Evolutionary conservation across 1,140 invertebrate genomes (phyloP).

Genomic region (Macrotrachela quadricornifera): DNA sequence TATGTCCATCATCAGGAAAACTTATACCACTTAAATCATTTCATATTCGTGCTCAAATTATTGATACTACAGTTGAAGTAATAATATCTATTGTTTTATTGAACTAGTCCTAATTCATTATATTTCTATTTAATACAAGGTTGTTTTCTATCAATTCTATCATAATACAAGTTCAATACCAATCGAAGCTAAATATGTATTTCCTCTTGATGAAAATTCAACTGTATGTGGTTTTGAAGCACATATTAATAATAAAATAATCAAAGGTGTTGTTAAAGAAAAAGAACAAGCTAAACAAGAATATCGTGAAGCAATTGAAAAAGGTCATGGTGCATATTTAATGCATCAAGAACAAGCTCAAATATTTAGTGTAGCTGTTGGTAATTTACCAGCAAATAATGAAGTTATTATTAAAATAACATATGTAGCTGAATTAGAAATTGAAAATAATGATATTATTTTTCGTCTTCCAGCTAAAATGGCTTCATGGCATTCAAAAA

Average conservation of each 20-base stretch:
- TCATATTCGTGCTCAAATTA: constrained; percentile 21
- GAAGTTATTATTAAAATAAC: constrained; percentile 32
- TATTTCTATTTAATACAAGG: constrained; percentile 25
- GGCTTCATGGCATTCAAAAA: constrained; percentile 22
- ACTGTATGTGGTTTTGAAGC: constrained; percentile 32
- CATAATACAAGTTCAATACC: constrained; percentile 16
- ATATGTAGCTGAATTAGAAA: constrained; percentile 32
- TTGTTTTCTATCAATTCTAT: constrained; percentile 23
- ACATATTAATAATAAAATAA: constrained; percentile 30
- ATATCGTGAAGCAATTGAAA: constrained; percentile 30
- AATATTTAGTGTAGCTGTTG: constrained; percentile 31
- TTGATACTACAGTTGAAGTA: constrained; percentile 27
- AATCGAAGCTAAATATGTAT: constrained; percentile 32
- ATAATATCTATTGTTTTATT: constrained; percentile 15
- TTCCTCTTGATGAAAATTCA: constrained; percentile 28
- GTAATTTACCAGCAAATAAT: constrained; percentile 29
- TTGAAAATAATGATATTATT: constrained; percentile 25
- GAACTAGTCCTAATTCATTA: constrained; percentile 21
- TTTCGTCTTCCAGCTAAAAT: constrained; percentile 28
- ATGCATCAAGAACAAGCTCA: constrained; percentile 32
- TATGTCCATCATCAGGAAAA: background rate
- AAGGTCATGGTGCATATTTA: constrained; percentile 33
- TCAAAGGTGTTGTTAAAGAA: constrained; percentile 32
- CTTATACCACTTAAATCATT: constrained; percentile 20
- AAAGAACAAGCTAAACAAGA: constrained; percentile 30